These are phyloP conservation scores for Anaspis maculata DNA, from an alignment of 2,888 invertebrate genomes.

Conservation along the genomic window DNA sequence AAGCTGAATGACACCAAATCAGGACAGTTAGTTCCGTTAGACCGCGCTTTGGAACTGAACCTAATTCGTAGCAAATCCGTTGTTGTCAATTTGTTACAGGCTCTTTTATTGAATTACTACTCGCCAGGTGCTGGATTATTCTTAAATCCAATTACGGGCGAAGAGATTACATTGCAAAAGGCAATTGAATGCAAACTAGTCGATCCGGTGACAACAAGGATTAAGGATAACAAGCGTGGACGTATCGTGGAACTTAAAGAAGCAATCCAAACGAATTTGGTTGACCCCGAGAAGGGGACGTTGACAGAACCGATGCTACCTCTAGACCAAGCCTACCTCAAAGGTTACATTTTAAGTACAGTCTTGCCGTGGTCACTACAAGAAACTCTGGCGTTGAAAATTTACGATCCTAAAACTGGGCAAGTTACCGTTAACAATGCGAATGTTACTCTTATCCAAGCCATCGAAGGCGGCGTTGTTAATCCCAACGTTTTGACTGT, in stretches of 20 bases:
- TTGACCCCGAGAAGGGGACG: conserved; percentile 63
- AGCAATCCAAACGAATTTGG: conserved; percentile 59
- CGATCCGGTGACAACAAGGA: conserved; percentile 61
- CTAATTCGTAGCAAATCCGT: conserved; percentile 62
- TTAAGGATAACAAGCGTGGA: conserved; percentile 65
- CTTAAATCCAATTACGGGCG: conserved; percentile 67
- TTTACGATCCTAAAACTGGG: conserved; percentile 69
- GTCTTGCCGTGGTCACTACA: conserved; percentile 74
- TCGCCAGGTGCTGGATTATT: conserved; percentile 64
- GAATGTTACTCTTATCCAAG: conserved; percentile 63
- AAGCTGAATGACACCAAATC: conserved; percentile 64
- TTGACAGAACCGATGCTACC: conserved; percentile 62
- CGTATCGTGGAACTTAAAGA: conserved; percentile 58
- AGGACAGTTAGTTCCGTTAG: conserved; percentile 59
- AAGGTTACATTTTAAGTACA: conserved; percentile 72
- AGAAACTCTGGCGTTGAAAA: conserved; percentile 72
- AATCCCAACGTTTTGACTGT: conserved; percentile 70
- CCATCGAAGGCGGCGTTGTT: conserved; percentile 65
- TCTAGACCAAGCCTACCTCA: conserved; percentile 70
- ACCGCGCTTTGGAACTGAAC: conserved; percentile 60
- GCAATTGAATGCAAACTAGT: conserved; percentile 66
- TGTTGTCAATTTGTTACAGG: conserved; percentile 63
- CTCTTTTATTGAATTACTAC: conserved; percentile 70
- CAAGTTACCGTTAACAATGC: conserved; percentile 61
- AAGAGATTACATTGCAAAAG: conserved; percentile 64